These are phyloP conservation scores for Apistogramma diplotaenia DNA, from an alignment of 2,113 vertebrate species.

Conservation along the genomic window DNA sequence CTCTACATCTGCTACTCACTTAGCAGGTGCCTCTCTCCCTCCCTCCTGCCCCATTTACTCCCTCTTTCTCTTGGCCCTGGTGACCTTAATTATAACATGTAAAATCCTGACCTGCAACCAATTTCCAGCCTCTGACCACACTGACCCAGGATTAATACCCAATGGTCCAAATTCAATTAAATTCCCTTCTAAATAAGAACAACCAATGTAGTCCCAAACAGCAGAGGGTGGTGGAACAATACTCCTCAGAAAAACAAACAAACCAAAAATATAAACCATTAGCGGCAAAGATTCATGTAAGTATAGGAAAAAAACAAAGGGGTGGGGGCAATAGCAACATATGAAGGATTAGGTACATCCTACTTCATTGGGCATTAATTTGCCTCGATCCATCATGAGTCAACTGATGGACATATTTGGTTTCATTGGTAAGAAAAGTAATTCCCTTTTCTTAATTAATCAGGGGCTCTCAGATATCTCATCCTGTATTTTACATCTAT, in stretches of 20 bases:
- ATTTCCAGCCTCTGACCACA: constrained; percentile 58
- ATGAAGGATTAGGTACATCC: neutral
- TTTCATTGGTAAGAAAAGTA: neutral
- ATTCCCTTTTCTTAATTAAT: too few relatives aligned
- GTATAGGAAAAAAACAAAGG: neutral
- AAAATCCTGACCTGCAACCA: constrained; percentile 68
- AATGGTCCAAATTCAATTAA: constrained; percentile 72
- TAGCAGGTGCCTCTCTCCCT: neutral
- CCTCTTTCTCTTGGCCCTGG: constrained; percentile 7
- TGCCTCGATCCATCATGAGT: neutral
- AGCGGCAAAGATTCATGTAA: constrained; percentile 8
- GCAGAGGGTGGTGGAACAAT: constrained; percentile 10
- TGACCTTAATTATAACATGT: constrained; percentile 76
- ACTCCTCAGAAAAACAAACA: neutral
- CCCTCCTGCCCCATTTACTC: neutral
- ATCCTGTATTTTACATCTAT: neutral
- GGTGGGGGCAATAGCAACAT: neutral
- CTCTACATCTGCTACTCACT: neutral
- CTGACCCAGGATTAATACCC: constrained; percentile 60
- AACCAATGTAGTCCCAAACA: neutral
- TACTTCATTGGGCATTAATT: neutral
- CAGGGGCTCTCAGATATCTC: neutral
- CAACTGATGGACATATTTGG: neutral
- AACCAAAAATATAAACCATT: neutral
- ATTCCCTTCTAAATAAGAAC: constrained; percentile 34